These are phyloP conservation scores for Phoenoteleia sp. DNA, from an alignment of 2,888 invertebrate genomes.

Conservation along the genomic window DNA sequence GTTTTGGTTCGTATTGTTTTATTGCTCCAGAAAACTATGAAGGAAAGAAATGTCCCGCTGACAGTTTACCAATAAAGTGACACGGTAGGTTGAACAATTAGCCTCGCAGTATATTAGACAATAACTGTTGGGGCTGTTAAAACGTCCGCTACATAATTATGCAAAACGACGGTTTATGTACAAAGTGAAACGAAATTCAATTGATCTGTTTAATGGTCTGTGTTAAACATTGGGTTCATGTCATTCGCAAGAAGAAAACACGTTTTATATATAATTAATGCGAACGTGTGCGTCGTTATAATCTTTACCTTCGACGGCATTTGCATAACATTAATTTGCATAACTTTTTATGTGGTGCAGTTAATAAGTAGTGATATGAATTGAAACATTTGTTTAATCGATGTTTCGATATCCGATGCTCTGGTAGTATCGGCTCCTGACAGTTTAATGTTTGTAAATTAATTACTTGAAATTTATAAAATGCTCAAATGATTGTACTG, in stretches of 20 bases:
- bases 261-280: slow-evolving; percentile 52
- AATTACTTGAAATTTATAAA: no score
- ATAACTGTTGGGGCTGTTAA: not conserved
- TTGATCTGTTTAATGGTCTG: slow-evolving; percentile 30
- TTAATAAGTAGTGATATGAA: slow-evolving; percentile 32
- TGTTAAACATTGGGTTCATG: slow-evolving; percentile 48
- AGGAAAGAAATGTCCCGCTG: slow-evolving; percentile 49
- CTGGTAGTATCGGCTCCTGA: no score
- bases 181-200: slow-evolving; percentile 11
- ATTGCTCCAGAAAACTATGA: slow-evolving; percentile 43
- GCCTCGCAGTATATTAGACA: slow-evolving; percentile 7
- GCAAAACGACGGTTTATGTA: not conserved
- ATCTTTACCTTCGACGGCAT: slow-evolving; percentile 37
- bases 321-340: slow-evolving; percentile 56
- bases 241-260: slow-evolving; percentile 53
- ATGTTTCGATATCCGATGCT: no score
- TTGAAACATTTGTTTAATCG: slow-evolving; percentile 21
- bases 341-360: slow-evolving; percentile 45
- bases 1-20: slow-evolving; percentile 62
- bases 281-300: slow-evolving; percentile 48
- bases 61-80: slow-evolving; percentile 49
- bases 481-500: no score
- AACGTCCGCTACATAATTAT: not conserved
- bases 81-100: slow-evolving; percentile 49
- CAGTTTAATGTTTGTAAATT: no score